Conservation (phyloP, 30 jellyfish, hydroid and myxozoan species). For the Cassiopea andromeda region DNA sequence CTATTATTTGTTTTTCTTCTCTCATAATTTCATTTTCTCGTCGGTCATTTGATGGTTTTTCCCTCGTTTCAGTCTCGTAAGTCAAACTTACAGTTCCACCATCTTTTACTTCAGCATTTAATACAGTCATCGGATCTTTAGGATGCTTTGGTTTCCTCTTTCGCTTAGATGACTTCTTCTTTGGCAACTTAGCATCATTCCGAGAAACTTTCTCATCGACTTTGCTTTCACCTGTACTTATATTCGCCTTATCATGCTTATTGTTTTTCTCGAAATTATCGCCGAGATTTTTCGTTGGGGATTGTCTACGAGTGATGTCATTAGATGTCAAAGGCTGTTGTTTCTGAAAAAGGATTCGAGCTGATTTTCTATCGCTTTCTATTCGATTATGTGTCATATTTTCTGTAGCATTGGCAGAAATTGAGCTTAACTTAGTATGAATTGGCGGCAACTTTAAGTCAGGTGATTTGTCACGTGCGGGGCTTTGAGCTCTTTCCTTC, state of each 20-base stretch:
- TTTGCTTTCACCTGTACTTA: not conserved
- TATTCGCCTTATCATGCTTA: not conserved
- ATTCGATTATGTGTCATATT: not conserved
- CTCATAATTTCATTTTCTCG: constrained; percentile 23
- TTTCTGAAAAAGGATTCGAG: not conserved
- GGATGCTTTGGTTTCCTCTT: not conserved
- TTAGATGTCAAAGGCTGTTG: not conserved
- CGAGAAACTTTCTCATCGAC: not conserved
- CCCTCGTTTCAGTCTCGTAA: not conserved
- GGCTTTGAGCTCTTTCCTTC: constrained; percentile 55
- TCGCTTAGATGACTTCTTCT: constrained; percentile 23
- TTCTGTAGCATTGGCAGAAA: not conserved
- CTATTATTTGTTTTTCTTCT: not conserved
- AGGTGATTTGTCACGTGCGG: not conserved
- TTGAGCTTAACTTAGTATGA: not conserved
- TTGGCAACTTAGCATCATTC: constrained; percentile 30
- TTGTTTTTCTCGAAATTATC: not conserved
- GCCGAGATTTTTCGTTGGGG: not conserved
- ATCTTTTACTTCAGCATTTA: constrained; percentile 31
- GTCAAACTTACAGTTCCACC: constrained; percentile 23
- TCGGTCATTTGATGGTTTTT: not conserved
- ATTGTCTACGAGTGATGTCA: not conserved
- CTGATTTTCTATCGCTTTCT: not conserved
- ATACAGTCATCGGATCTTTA: constrained; percentile 1
- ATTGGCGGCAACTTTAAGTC: constrained; percentile 52